These are phyloP conservation scores for Smutsia temminckii DNA, from an alignment of 2,797 vertebrate species.

Conservation along the genomic window DNA sequence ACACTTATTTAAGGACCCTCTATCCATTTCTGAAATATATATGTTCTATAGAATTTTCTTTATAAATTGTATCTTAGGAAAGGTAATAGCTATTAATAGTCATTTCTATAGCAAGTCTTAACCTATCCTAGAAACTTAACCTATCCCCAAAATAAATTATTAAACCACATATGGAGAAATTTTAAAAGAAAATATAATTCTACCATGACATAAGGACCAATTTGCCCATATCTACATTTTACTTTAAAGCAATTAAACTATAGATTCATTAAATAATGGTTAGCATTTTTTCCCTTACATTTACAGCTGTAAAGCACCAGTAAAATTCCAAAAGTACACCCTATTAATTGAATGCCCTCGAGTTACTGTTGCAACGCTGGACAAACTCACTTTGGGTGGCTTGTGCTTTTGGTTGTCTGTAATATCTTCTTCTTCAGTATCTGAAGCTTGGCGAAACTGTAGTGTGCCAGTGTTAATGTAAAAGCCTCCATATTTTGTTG, in stretches of 20 bases:
- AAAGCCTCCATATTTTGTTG: constrained; percentile 97
- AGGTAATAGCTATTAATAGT: constrained; percentile 1
- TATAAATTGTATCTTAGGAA: background rate
- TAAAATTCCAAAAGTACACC: background rate
- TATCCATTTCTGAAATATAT: background rate
- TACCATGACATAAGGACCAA: background rate
- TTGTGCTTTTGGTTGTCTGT: constrained; percentile 87
- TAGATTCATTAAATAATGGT: constrained; percentile 1
- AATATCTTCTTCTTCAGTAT: constrained; percentile 93
- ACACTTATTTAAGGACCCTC: background rate
- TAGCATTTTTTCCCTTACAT: constrained; percentile 45
- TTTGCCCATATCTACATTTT: background rate
- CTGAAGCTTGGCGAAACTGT: constrained; percentile 96
- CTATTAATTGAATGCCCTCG: background rate
- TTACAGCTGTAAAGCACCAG: background rate
- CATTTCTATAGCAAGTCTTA: constrained; percentile 26
- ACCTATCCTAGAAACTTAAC: background rate
- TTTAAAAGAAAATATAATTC: background rate
- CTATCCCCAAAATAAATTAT: background rate
- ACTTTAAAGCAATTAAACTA: constrained; percentile 29
- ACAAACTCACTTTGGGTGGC: constrained; percentile 89
- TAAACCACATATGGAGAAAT: background rate
- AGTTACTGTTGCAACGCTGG: background rate
- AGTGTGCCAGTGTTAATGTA: constrained; percentile 99
- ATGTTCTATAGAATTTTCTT: background rate